Conservation (phyloP, 2,113 vertebrate genomes). For the Mellivora capensis region DNA sequence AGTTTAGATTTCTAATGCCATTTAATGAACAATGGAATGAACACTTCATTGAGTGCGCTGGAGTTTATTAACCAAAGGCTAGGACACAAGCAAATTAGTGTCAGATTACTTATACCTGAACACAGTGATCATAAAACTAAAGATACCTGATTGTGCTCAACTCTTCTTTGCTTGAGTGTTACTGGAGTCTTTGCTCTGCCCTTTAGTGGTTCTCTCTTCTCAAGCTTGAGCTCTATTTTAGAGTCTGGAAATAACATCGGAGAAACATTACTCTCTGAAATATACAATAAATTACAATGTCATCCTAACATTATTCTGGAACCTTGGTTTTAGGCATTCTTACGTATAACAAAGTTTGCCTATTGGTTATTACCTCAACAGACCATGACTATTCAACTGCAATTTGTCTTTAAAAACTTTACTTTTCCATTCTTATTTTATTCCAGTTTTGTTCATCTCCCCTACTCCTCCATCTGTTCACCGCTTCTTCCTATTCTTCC, state of each 20-base stretch:
- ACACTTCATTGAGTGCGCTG: background rate
- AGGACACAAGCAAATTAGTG: background rate
- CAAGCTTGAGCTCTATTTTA: constrained; percentile 87
- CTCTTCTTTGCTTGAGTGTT: constrained; percentile 85
- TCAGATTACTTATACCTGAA: constrained; percentile 7
- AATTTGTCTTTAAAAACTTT: background rate
- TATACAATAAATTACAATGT: background rate
- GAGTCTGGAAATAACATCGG: constrained; percentile 79
- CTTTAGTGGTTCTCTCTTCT: constrained; percentile 89
- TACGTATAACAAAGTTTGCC: background rate
- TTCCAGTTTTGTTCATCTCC: background rate
- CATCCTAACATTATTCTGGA: background rate
- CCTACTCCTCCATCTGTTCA: background rate
- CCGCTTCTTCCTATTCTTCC: background rate
- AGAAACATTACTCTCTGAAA: constrained; percentile 67
- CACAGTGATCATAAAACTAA: background rate
- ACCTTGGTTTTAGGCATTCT: background rate
- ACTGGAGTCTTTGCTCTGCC: constrained; percentile 87
- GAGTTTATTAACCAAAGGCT: background rate
- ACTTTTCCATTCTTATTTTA: background rate
- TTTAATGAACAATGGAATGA: background rate
- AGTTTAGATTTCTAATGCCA: background rate
- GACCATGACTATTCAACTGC: background rate
- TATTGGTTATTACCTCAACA: background rate
- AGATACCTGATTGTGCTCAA: constrained; percentile 88